Base-by-base conservation (phyloP, 2,797 vertebrate species). In the Rhabdomys pumilio region DNA sequence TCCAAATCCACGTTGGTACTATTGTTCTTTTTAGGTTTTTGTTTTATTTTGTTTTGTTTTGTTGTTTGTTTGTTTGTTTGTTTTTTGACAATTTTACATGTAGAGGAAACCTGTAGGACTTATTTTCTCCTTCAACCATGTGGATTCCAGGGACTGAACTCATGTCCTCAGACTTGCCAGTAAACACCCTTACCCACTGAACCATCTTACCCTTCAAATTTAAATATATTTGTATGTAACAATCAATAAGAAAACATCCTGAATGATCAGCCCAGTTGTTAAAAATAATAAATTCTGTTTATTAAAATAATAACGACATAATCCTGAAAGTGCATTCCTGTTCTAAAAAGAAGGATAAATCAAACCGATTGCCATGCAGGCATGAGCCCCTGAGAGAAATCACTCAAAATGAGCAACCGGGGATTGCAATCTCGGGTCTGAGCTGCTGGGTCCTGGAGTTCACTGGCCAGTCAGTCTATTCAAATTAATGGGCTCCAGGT, bases 281-380 rank as follows among this genome's bases (percentile, higher is more conserved):
- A 50, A 75, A 59, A 87, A 44, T 75, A 73, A 47, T 41, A 63
- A 76, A 76, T 34, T 65, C 9, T 90, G 65, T 67, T 67, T 34
- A 67, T 34, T 67, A 34, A 67, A 67, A 67, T 15, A 67, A 67
- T 67, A 67, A 31, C 63, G 1, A 57, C 17, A 3, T 82, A 22
- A 11, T 77, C 5, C 20, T 89, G 34, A 41, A 69, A 95, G 9
- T 50, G 2, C 34, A 20, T 59, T 3, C 57, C 20, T n/a, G 11
- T 34, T 9, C 41, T 61, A 6, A 44, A 41, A 20, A 24, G 3
- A 34, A 3, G n/a, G 72, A n/a, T 29, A 53, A 55, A 9, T 29
- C 14, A 41, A 29, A 29, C 4, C 6, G 4, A 14, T 19, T 44
- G 50, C 19, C n/a, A 41, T 15, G 4, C 1, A 3, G 24, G 2